These are phyloP conservation scores for Hesperophylax magnus DNA, from an alignment of 1,140 invertebrate species.

Conservation along the genomic window DNA sequence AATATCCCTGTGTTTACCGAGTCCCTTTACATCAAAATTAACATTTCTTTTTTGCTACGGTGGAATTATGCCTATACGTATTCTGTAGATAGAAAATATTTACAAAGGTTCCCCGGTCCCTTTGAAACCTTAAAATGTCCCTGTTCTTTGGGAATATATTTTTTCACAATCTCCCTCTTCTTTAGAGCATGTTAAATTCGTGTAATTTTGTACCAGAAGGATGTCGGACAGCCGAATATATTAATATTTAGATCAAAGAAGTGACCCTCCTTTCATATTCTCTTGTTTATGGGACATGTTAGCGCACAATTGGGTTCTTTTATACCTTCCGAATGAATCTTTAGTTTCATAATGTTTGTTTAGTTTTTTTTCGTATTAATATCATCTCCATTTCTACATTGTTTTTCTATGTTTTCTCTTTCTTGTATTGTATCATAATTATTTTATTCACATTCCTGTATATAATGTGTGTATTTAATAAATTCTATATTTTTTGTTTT, in stretches of 20 bases:
- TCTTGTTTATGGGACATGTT: neutral
- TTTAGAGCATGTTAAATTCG: slow-evolving; percentile 8
- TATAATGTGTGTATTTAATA: too few relatives aligned
- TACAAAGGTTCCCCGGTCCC: slow-evolving; percentile 18
- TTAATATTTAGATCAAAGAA: slow-evolving; percentile 10
- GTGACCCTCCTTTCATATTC: neutral
- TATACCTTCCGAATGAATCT: neutral
- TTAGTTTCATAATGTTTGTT: neutral
- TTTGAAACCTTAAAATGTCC: neutral
- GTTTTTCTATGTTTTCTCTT: too few relatives aligned
- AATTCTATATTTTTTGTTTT: too few relatives aligned
- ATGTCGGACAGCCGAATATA: neutral
- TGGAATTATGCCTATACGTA: neutral
- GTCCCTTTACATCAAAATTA: slow-evolving; percentile 22
- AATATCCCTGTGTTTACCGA: neutral
- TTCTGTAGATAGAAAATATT: slow-evolving; percentile 8
- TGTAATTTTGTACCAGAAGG: neutral
- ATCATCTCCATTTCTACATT: too few relatives aligned
- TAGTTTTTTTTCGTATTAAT: neutral
- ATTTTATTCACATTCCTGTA: too few relatives aligned
- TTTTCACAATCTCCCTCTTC: neutral
- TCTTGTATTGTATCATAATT: too few relatives aligned
- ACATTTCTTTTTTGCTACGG: slow-evolving; percentile 11
- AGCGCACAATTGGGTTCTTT: neutral
- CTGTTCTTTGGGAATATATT: neutral